These are phyloP conservation scores for Turritopsis dohrnii DNA, from an alignment of 30 jellyfish, hydroid and myxozoan species.

Conservation along the genomic window DNA sequence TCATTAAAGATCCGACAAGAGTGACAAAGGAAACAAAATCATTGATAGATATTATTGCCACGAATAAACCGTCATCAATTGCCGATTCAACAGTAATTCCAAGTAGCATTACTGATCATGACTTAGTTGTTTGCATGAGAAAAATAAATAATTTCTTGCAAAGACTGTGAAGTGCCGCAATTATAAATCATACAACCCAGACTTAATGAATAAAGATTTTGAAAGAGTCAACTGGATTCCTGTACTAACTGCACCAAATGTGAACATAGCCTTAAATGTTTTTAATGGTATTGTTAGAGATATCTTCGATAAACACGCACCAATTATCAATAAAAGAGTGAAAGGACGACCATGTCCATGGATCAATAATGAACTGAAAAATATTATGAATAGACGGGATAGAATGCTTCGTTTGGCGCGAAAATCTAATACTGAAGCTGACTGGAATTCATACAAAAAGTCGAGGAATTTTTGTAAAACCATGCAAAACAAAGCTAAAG, in stretches of 20 bases:
- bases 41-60: conserved; percentile 5
- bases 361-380: neutral
- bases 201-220: neutral
- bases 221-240: neutral
- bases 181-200: neutral
- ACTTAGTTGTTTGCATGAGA: neutral
- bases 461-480: conserved; percentile 18
- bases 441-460: conserved; percentile 19
- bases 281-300: neutral
- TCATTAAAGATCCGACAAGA: neutral
- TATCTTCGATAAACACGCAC: neutral
- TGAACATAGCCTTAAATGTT: neutral
- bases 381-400: conserved; percentile 15
- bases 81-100: neutral
- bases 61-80: neutral
- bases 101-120: neutral
- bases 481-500: conserved; percentile 16
- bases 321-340: neutral
- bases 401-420: conserved; percentile 15
- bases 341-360: conserved; percentile 14
- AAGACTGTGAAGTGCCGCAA: neutral
- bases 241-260: neutral
- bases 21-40: neutral
- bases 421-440: conserved; percentile 10
- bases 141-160: neutral